phyloP scores from a whole-genome alignment of 2,888 invertebrate species.

The Ryuthela nishihirai region DNA sequence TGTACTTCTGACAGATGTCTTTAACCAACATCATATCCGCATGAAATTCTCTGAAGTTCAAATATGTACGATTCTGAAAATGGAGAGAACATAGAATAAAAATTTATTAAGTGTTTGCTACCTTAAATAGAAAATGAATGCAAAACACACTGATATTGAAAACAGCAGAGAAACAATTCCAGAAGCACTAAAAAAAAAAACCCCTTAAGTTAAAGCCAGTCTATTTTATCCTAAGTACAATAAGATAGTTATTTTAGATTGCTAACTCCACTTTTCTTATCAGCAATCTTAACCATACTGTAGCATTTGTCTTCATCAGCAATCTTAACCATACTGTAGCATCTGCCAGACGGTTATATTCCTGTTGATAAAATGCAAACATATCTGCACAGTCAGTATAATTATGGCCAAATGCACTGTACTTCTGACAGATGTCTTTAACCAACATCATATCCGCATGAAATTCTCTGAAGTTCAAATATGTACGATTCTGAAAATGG shows the following conservation, averaged over 20 bases:
- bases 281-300: too few relatives aligned
- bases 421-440: constrained; percentile 49
- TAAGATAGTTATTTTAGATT: too few relatives aligned
- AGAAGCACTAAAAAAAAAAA: too few relatives aligned
- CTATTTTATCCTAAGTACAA: too few relatives aligned
- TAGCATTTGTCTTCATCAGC: too few relatives aligned
- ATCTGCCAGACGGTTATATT: constrained; percentile 46
- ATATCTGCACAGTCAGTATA: constrained; percentile 50
- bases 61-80: constrained; percentile 46
- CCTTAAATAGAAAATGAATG: neutral
- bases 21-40: constrained; percentile 50
- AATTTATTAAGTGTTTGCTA: neutral
- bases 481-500: constrained; percentile 45
- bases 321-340: too few relatives aligned
- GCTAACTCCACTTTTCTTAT: too few relatives aligned
- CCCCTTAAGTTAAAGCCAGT: too few relatives aligned
- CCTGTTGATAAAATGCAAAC: constrained; percentile 48
- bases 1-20: constrained; percentile 50
- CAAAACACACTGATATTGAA: too few relatives aligned
- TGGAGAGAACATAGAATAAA: constrained; percentile 1
- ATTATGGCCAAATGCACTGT: constrained; percentile 49
- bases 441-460: constrained; percentile 50
- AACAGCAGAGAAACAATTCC: too few relatives aligned
- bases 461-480: constrained; percentile 48
- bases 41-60: constrained; percentile 49